A percentile compares a stretch with the other conserved stretches of the same genome.
Evolutionary conservation across 2,797 vertebrate genomes (phyloP).

Genomic region (Dicrostonyx torquatus): DNA sequence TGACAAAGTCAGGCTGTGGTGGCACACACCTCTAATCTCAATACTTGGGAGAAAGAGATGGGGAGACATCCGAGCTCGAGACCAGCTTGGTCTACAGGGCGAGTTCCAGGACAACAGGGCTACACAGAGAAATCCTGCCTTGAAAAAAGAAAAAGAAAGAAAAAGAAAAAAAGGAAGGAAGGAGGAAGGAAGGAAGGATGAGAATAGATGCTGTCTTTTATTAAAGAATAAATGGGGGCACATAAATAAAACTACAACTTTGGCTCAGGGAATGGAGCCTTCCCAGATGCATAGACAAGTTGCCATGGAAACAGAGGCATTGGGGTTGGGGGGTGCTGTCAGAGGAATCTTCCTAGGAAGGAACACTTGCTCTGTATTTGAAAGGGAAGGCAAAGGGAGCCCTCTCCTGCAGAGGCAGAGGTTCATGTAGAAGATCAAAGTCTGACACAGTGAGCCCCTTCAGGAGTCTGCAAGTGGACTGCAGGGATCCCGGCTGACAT

Average conservation of each 20-base stretch:
- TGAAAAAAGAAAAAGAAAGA: background rate
- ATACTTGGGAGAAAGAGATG: too few species aligned
- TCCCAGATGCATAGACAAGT: background rate
- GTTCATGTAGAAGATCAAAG: background rate
- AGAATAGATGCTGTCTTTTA: background rate
- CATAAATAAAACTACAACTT: conserved; percentile 25
- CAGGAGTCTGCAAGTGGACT: background rate
- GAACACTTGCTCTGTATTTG: conserved; percentile 13
- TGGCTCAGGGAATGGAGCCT: background rate
- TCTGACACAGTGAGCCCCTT: background rate
- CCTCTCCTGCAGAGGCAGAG: background rate
- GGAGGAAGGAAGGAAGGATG: too few species aligned
- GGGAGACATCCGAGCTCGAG: background rate
- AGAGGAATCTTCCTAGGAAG: conserved; percentile 47
- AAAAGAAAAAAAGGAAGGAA: background rate
- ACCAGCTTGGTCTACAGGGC: background rate
- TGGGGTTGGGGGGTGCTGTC: background rate
- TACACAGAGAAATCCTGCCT: background rate
- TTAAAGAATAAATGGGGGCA: background rate
- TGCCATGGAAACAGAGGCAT: conserved; percentile 54
- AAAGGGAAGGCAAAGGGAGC: background rate
- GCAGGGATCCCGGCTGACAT: background rate
- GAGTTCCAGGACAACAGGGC: too few species aligned
- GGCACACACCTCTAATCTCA: background rate
- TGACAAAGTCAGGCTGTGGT: background rate